phyloP scores from a whole-genome alignment of 1,140 invertebrate genomes.

The Penaeus indicus region DNA sequence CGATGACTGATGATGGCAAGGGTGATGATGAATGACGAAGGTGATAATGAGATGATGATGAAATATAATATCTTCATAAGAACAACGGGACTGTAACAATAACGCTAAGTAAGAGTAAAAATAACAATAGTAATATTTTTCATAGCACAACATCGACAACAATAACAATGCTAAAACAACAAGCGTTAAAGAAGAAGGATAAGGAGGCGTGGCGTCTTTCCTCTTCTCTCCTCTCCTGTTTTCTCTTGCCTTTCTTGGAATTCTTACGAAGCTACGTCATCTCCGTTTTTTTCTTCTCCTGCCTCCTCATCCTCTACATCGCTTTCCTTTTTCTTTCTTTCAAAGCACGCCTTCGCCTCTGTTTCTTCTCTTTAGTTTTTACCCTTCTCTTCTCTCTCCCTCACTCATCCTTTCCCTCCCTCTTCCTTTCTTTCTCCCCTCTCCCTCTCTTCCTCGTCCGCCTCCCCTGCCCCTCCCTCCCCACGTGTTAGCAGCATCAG shows the following conservation, averaged over 20 bases:
- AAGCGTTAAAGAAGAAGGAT: too few relatives aligned
- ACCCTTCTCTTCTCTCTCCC: background rate
- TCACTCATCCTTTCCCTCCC: background rate
- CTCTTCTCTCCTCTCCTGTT: background rate
- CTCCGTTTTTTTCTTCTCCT: background rate
- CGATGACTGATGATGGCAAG: too few relatives aligned
- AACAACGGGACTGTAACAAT: too few relatives aligned
- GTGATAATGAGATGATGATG: too few relatives aligned
- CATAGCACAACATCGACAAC: too few relatives aligned
- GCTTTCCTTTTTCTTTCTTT: background rate
- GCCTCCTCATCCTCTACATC: background rate
- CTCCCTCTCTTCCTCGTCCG: background rate
- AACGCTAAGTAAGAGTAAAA: too few relatives aligned
- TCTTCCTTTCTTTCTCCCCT: background rate
- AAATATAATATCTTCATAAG: too few relatives aligned
- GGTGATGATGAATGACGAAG: too few relatives aligned
- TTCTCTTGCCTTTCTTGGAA: background rate
- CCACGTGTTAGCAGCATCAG: constrained; percentile 41
- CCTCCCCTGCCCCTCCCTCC: background rate
- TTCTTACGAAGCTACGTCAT: background rate
- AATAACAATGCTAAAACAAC: too few relatives aligned
- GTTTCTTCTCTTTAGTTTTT: background rate
- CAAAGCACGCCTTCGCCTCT: too few relatives aligned
- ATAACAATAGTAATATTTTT: too few relatives aligned
- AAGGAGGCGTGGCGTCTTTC: background rate